A percentile compares a stretch with the other conserved stretches of the same genome.
phyloP scores from a whole-genome alignment of 2,888 invertebrate genomes.

The Thalpophila matura region DNA sequence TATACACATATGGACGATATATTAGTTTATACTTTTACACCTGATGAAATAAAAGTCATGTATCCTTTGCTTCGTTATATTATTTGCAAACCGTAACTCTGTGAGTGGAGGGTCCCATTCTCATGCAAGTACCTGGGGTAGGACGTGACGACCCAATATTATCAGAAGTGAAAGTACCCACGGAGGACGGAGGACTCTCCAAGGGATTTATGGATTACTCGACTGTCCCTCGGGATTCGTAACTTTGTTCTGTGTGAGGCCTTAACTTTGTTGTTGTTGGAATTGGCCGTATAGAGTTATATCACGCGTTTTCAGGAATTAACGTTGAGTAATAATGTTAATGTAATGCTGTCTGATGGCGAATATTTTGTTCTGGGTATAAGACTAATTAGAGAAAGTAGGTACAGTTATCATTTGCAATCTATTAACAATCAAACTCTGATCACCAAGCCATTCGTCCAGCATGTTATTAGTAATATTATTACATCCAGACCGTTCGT shows the following conservation, averaged over 20 bases:
- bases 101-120: constrained; percentile 21
- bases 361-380: neutral
- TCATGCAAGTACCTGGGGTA: constrained; percentile 43
- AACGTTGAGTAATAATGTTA: constrained; percentile 44
- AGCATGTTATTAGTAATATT: no score
- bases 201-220: constrained; percentile 83
- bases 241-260: constrained; percentile 74
- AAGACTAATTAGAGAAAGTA: no score
- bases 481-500: neutral
- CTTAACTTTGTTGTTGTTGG: constrained; percentile 75
- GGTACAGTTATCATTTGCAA: neutral
- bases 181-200: constrained; percentile 65
- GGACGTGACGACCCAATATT: constrained; percentile 63
- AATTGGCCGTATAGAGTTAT: constrained; percentile 62
- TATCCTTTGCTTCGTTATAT: constrained; percentile 23
- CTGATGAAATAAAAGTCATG: constrained; percentile 16
- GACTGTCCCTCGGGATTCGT: constrained; percentile 78
- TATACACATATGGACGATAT: neutral
- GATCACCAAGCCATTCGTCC: neutral
- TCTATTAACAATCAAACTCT: neutral
- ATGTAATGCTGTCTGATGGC: constrained; percentile 5
- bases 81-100: constrained; percentile 47
- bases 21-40: neutral
- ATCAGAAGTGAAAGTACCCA: constrained; percentile 68
- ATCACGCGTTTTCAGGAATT: constrained; percentile 51